Base-by-base conservation (phyloP, 2,888 invertebrate species). In the Lottia gigantea region DNA sequence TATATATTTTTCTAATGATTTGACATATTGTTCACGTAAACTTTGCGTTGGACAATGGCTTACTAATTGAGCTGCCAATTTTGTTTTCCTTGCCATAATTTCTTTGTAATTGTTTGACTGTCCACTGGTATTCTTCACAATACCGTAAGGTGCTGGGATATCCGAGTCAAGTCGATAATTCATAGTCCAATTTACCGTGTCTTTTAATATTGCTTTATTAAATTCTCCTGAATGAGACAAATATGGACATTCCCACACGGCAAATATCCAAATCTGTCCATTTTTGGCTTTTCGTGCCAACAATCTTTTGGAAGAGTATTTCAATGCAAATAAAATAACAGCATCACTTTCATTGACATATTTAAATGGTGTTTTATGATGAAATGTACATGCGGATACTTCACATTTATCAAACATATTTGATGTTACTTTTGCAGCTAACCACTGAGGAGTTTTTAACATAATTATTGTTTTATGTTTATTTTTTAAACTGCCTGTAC, bases 11-110 rank as follows among this genome's bases (percentile, higher is more conserved):
- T n/a, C n/a, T n/a, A n/a, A n/a, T n/a, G n/a, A n/a, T n/a, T n/a
- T n/a, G n/a, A n/a, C n/a, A n/a, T n/a, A n/a, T n/a, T n/a, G n/a
- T n/a, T n/a, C n/a, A n/a, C n/a, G n/a, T n/a, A n/a, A n/a, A n/a
- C n/a, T n/a, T n/a, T n/a, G n/a, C n/a, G n/a, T n/a, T n/a, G n/a
- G n/a, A n/a, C n/a, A n/a, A n/a, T n/a, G n/a, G n/a, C n/a, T n/a
- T n/a, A n/a, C n/a, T n/a, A n/a, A n/a, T n/a, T n/a, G n/a, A n/a
- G n/a, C 75, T 0, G 74, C 78, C 4, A 61, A 19, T 46, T 73
- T 73, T 23, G 65, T 73, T 64, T 76, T 76, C n/a, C 25, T 40
- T 26, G 64, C 66, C 16, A 74, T 67, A n/a, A 70, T 69, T 12
- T 16, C 61, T 1, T 55, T 19, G 31, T 68, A 74, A 26, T 69